Evolutionary conservation across 1,140 invertebrate genomes (phyloP).

Genomic region (Halictus rubicundus): DNA sequence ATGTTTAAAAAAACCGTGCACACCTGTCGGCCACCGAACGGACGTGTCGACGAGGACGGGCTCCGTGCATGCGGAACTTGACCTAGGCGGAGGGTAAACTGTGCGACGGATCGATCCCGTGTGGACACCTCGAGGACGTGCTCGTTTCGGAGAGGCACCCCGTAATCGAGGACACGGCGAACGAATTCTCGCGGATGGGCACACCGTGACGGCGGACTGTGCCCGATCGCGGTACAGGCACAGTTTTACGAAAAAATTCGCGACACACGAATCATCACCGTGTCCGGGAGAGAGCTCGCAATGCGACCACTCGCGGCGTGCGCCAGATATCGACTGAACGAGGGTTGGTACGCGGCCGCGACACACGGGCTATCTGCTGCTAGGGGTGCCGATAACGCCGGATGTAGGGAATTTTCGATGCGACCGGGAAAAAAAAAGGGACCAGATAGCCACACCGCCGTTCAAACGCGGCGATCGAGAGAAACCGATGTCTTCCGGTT

Average conservation of each 20-base stretch:
- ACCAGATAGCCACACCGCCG: too few relatives aligned
- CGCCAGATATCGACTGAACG: slow-evolving; percentile 74
- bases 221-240: too few relatives aligned
- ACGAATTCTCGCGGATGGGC: too few relatives aligned
- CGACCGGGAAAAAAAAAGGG: too few relatives aligned
- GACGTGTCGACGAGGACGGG: neutral
- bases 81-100: slow-evolving; percentile 58
- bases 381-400: slow-evolving; percentile 56
- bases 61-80: slow-evolving; percentile 50
- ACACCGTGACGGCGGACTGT: too few relatives aligned
- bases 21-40: slow-evolving; percentile 34
- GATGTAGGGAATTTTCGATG: slow-evolving; percentile 55
- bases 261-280: slow-evolving; percentile 38
- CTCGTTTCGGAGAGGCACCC: too few relatives aligned
- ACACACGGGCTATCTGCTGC: slow-evolving; percentile 11
- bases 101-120: slow-evolving; percentile 54
- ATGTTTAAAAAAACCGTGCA: slow-evolving; percentile 19
- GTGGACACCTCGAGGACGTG: slow-evolving; percentile 38
- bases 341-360: slow-evolving; percentile 66
- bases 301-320: slow-evolving; percentile 25
- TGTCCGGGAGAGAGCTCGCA: slow-evolving; percentile 1
- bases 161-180: too few relatives aligned
- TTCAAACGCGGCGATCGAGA: too few relatives aligned
- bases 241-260: too few relatives aligned
- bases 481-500: too few relatives aligned